These are phyloP conservation scores for Adela reaumurella DNA, from an alignment of 2,888 invertebrate genomes.

Conservation along the genomic window DNA sequence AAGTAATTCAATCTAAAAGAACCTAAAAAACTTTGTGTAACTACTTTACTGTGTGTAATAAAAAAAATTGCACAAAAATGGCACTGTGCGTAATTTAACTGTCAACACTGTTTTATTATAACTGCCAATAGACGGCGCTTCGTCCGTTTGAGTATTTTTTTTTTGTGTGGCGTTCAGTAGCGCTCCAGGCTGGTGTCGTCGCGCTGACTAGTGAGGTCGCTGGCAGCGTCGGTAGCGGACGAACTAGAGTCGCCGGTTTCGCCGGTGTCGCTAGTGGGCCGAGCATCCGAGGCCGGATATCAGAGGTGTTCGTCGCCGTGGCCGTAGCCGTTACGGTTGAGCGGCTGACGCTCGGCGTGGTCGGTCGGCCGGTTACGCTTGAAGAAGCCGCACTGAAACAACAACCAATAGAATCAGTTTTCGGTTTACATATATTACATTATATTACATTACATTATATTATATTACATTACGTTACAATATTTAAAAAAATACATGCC, in stretches of 20 bases:
- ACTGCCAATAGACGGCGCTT: neutral
- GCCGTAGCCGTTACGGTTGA: constrained; percentile 71
- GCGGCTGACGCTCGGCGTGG: constrained; percentile 78
- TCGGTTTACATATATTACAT: too few relatives aligned
- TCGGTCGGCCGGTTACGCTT: constrained; percentile 83
- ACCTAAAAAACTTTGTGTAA: too few relatives aligned
- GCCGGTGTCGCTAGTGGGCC: constrained; percentile 23
- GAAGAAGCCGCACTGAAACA: constrained; percentile 87
- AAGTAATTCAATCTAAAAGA: too few relatives aligned
- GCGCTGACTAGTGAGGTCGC: constrained; percentile 34
- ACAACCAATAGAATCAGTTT: too few relatives aligned
- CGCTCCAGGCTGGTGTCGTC: constrained; percentile 42
- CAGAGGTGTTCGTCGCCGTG: constrained; percentile 75
- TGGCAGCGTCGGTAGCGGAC: constrained; percentile 29
- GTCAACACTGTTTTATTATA: too few relatives aligned
- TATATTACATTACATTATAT: too few relatives aligned
- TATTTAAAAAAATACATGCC: too few relatives aligned
- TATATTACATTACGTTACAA: too few relatives aligned
- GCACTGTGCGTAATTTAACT: too few relatives aligned
- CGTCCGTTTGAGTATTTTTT: too few relatives aligned
- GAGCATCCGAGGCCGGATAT: constrained; percentile 33
- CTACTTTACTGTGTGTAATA: too few relatives aligned
- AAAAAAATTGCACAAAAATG: too few relatives aligned
- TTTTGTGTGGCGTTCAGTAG: constrained; percentile 22
- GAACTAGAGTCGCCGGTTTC: constrained; percentile 15